These are phyloP conservation scores for Charadrius vociferus DNA, from an alignment of 2,113 vertebrate genomes.

Conservation along the genomic window DNA sequence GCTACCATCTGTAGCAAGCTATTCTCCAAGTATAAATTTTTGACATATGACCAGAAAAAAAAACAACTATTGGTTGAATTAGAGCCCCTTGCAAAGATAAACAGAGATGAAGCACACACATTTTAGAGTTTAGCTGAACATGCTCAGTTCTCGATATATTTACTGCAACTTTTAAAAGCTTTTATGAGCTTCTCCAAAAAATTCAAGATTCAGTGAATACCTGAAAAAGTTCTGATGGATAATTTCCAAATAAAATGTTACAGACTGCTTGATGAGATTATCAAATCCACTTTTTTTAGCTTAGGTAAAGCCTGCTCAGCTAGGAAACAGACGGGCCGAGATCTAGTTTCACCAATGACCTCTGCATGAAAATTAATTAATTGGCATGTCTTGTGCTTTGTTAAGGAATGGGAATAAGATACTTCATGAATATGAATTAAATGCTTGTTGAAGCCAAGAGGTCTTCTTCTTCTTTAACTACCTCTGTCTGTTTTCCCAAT, in stretches of 20 bases:
- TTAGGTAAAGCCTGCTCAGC: neutral
- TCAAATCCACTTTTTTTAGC: slow-evolving; percentile 33
- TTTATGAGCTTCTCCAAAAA: neutral
- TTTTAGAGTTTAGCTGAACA: neutral
- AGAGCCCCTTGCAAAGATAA: neutral
- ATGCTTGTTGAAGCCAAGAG: slow-evolving; percentile 30
- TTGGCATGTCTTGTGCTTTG: slow-evolving; percentile 46
- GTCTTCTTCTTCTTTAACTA: neutral
- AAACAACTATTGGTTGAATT: neutral
- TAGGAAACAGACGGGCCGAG: neutral
- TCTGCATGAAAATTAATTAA: slow-evolving; percentile 68
- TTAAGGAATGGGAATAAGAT: slow-evolving; percentile 59
- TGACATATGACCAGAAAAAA: neutral
- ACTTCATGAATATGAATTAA: slow-evolving; percentile 64
- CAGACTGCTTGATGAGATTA: slow-evolving; percentile 18
- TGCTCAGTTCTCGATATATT: neutral
- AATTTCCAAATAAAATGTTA: slow-evolving; percentile 45
- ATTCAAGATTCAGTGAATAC: neutral
- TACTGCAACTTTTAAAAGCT: neutral
- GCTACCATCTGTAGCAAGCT: neutral
- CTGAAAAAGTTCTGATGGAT: neutral
- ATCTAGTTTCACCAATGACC: slow-evolving; percentile 46
- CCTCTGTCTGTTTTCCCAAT: neutral
- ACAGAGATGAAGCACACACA: neutral
- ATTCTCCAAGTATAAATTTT: neutral